Base-by-base conservation (phyloP, 1,140 invertebrate species). In the Protaetia brevitarsis region DNA sequence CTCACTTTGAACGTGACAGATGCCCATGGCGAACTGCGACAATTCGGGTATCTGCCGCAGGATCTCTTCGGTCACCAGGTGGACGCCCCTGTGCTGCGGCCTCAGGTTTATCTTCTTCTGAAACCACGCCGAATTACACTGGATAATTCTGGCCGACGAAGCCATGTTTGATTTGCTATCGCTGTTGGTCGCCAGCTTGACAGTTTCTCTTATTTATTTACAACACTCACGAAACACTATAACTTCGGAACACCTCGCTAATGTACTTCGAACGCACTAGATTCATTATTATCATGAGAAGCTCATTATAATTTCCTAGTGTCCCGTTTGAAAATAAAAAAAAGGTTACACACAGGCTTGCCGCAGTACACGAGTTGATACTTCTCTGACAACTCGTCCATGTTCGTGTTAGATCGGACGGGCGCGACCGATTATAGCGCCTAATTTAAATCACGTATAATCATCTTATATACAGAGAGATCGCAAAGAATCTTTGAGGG, bases 1-100 rank as follows among this genome's bases (percentile, higher is more conserved):
- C 91, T 91, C 82, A 97, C 95, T 96, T 85, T 96, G 94, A 81
- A 97, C 89, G 81, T 97, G 94, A 86, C 93, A 94, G 76, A 97
- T 86, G 76, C 95, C 95, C 77, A 96, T 90, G 45, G 92, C 89
- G 82, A 97, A 96, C 81, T 96, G 92, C 76, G 88, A 87, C 76
- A 97, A 84, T 81, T 97, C 95, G 23, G 94, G 94, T 79, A 96
- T 88, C 82, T 94, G 91, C 81, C 92, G 89, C 30, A 96, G 84
- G 73, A 97, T 94, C 85, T 97, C 95, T 79, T 97, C 94, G 61
- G 94, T 96, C 71, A 97, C 93, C 72, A 96, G 85, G 83, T 97
- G 95, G 73, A 96, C 93, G 73, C 95, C 94, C 79, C 95, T 86
- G 79, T 95, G 93, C 80, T 96, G 93, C 71, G 94, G 93, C 79